phyloP scores from a whole-genome alignment of 2,113 vertebrate species.

The Pionites leucogaster region DNA sequence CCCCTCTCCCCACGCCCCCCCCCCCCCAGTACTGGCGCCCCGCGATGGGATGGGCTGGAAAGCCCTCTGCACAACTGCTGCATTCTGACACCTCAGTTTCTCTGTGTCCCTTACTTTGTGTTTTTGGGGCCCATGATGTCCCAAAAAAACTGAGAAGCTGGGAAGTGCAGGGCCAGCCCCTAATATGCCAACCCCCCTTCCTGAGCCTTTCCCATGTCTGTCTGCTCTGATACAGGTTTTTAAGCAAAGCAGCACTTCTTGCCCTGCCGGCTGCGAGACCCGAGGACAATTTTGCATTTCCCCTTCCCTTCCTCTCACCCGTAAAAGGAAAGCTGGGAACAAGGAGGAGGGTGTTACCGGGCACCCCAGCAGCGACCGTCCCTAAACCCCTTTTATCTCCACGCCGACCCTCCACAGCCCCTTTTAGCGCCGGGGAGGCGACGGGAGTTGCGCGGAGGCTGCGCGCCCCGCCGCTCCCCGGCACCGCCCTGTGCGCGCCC shows the following conservation, averaged over 20 bases:
- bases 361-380: neutral
- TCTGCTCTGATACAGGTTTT: neutral
- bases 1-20: no score
- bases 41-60: neutral
- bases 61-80: neutral
- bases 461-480: neutral
- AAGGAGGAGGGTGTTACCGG: rapidly evolving
- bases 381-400: rapidly evolving
- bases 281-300: neutral
- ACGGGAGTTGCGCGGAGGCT: neutral
- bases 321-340: neutral
- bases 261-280: neutral
- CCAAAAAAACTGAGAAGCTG: rapidly evolving
- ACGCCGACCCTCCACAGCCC: rapidly evolving
- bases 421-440: neutral
- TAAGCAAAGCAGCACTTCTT: neutral
- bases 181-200: rapidly evolving
- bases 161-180: neutral
- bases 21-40: rapidly evolving
- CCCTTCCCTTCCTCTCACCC: neutral
- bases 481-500: neutral
- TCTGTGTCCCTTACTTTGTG: neutral
- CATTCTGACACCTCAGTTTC: neutral
- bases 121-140: neutral
- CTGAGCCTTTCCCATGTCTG: rapidly evolving